These are phyloP conservation scores for Amazona ochrocephala DNA, from an alignment of 2,797 vertebrate species.

Conservation along the genomic window DNA sequence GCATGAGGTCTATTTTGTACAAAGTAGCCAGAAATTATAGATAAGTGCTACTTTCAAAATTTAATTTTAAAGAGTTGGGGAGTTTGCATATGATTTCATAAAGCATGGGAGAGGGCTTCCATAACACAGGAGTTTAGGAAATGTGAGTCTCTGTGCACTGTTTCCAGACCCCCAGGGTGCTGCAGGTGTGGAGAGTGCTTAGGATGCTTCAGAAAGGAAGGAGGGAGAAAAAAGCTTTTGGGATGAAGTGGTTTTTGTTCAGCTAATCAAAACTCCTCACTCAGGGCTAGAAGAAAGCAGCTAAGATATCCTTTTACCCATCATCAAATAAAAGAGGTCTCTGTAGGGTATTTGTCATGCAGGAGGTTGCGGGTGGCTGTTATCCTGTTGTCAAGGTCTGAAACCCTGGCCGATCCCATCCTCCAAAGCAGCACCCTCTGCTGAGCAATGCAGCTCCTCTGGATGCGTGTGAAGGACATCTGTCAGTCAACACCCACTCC, in stretches of 20 bases:
- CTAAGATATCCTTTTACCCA: not conserved
- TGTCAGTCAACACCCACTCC: not conserved
- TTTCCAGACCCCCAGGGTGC: slow-evolving; percentile 15
- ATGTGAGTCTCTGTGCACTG: not conserved
- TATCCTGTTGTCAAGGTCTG: not conserved
- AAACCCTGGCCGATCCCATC: not conserved
- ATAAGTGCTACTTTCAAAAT: not conserved
- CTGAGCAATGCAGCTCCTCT: not conserved
- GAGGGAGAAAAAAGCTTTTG: slow-evolving; percentile 11
- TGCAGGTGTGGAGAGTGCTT: slow-evolving; percentile 40
- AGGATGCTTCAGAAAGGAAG: slow-evolving; percentile 44
- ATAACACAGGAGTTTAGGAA: not conserved
- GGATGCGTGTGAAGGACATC: not conserved
- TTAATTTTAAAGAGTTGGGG: not conserved
- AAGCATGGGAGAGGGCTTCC: not conserved
- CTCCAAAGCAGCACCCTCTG: not conserved
- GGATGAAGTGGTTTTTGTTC: slow-evolving; percentile 32
- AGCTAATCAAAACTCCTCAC: slow-evolving; percentile 9
- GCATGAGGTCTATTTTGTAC: not conserved
- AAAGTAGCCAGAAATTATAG: not conserved
- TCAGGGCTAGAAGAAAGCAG: not conserved
- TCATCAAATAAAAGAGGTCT: not conserved
- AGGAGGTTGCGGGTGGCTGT: not conserved
- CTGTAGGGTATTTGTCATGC: rapidly evolving
- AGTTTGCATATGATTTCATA: not conserved